Evolutionary conservation across 2,797 vertebrate genomes (phyloP), one percentile per base, ranked within the genome.

Genomic region (Onychomys torridus): DNA sequence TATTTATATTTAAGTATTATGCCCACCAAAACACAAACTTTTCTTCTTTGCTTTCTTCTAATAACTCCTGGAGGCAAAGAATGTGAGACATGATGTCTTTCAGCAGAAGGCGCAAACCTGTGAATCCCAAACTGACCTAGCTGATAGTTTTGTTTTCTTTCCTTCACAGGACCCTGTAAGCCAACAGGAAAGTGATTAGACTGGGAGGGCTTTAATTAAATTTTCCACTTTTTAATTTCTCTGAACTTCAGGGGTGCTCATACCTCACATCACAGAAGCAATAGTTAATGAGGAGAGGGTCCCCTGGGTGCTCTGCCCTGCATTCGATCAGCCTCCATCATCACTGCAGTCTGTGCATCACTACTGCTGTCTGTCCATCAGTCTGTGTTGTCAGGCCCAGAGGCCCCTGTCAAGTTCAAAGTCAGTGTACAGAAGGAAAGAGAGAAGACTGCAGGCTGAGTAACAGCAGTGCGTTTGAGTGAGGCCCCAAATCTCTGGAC

Each of bases 181-280:
- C 84, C 97, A 96, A 88, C 63, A 87, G 97, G 91, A 97, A 98
- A 95, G 97, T 97, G 97, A 98, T 98, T 98, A 98, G 77, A 40
- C 93, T 91, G 97, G 94, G 97, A 96, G 79, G 91, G 97, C 71
- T 98, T 98, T 98, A 98, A 98, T 98, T 98, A 98, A 97, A 97
- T 98, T 97, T 97, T 63, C 86, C 14, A 93, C 96, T 97, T 98
- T 98, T 98, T 97, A 97, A 97, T 98, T 97, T 98, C 98, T 98
- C 97, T 96, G 82, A 98, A 98, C 98, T 98, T 98, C 98, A 96
- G 98, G 97, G 96, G 96, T 98, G 93, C 97, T 98, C 95, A 90
- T 96, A 96, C 67, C 29, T 92, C 73, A 3, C 25, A 37, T 85
- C 92, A 89, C 25, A 61, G 94, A 96, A 95, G 63, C 65, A 94